phyloP scores from a whole-genome alignment of 2,888 invertebrate species.

The Leptinotarsa peninsularis region DNA sequence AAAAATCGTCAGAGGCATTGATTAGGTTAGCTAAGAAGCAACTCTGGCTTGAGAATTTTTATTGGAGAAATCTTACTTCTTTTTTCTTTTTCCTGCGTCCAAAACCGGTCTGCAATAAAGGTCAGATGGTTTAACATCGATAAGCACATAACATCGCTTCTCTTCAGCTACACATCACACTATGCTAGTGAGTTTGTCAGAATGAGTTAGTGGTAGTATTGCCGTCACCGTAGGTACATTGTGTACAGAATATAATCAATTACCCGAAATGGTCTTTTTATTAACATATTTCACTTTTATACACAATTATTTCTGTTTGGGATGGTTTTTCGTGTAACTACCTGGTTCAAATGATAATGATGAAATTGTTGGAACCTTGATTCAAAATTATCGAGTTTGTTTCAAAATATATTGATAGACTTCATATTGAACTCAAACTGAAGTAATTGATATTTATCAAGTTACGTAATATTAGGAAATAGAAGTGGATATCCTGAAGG shows the following conservation, averaged over 20 bases:
- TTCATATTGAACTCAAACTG: no score
- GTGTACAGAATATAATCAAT: not conserved
- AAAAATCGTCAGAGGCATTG: constrained; percentile 64
- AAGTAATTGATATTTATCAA: not conserved
- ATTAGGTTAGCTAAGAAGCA: constrained; percentile 62
- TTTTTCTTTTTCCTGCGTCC: constrained; percentile 98
- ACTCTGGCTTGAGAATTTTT: constrained; percentile 63
- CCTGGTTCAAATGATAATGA: no score
- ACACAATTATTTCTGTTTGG: not conserved
- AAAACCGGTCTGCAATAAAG: constrained; percentile 86
- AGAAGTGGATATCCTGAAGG: no score
- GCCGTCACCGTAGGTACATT: not conserved
- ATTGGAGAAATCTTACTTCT: constrained; percentile 88
- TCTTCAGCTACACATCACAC: constrained; percentile 55
- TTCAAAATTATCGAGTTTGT: no score
- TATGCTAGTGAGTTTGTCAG: constrained; percentile 40
- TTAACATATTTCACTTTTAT: not conserved
- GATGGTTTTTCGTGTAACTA: no score
- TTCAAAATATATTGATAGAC: no score
- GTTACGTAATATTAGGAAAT: not conserved
- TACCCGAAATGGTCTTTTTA: not conserved
- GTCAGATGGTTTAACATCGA: constrained; percentile 66
- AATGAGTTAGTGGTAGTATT: constrained; percentile 21
- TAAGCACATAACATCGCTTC: constrained; percentile 63
- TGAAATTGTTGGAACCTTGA: no score